These are phyloP conservation scores for Hephaestus fuliginosus DNA, from an alignment of 2,797 vertebrate genomes.

Conservation along the genomic window DNA sequence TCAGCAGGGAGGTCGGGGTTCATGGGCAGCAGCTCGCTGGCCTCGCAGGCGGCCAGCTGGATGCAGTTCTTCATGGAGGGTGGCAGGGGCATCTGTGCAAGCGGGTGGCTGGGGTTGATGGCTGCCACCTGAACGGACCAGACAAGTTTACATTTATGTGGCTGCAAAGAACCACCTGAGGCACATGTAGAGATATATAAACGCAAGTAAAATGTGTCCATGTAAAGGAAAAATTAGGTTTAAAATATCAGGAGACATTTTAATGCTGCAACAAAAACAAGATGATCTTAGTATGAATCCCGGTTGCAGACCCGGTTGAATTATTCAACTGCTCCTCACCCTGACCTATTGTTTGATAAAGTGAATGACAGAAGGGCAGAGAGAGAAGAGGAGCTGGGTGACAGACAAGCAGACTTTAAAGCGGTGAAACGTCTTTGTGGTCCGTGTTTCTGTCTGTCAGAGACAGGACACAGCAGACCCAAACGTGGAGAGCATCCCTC, in stretches of 20 bases:
- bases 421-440: background rate
- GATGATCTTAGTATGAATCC: conserved; percentile 1
- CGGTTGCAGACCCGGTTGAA: conserved; percentile 23
- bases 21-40: conserved; percentile 96
- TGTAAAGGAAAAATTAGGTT: background rate
- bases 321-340: conserved; percentile 22
- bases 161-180: background rate
- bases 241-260: background rate
- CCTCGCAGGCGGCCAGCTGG: conserved; percentile 97
- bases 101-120: conserved; percentile 96
- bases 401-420: conserved; percentile 20
- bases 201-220: background rate
- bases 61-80: conserved; percentile 99
- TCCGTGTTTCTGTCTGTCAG: conserved; percentile 11
- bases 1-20: conserved; percentile 97
- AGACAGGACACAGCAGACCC: background rate
- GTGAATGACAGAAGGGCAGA: conserved; percentile 13
- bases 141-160: background rate
- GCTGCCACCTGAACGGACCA: conserved; percentile 91
- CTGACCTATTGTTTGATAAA: conserved; percentile 21
- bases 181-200: background rate
- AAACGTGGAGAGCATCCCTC: background rate
- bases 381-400: background rate
- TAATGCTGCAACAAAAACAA: background rate
- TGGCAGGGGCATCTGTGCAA: conserved; percentile 96